Evolutionary conservation across 2,797 vertebrate genomes (phyloP), one percentile per base, ranked within the genome.

Genomic region (Peromyscus nudipes): DNA sequence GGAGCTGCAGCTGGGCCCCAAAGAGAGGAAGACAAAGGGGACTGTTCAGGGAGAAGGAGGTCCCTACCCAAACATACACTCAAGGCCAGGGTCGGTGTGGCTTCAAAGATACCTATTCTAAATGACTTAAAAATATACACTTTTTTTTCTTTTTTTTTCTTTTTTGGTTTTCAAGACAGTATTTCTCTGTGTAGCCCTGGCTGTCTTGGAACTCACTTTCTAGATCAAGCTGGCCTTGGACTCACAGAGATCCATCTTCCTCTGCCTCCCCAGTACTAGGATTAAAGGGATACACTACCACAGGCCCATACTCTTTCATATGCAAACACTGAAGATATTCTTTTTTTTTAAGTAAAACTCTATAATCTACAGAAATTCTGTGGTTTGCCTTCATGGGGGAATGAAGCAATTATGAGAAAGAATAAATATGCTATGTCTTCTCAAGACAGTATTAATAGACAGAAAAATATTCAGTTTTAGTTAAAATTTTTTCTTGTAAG

Each of bases 1-100:
- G 91, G 77, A 98, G 98, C 98, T 98, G 98, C 99, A 99, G 99
- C 99, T 98, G 98, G 97, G 98, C 98, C 96, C 94, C 97, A 95
- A 95, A 98, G 97, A 98, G 96, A 94, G 69, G 27, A 60, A 43
- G 75, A 95, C 88, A 94, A 79, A 43, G 43, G 81, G 96, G 95
- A 96, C 96, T 96, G 95, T 96, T 97, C 98, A 98, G 98, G 98
- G 98, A 99, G 96, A 31, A 19, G 37, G 52, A 40, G 55, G 98
- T 98, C 98, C 98, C 98, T 34, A 98, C 98, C 98, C 99, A 69
- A 98, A 60, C 49, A 57, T 17, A 31, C n/a, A 4, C 10, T 0
- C 23, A 40, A 69, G 31, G 46, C 97, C 98, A 96, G 97, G 97
- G 98, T 98, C 97, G 97, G 87, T 96, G 94, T 46, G 64, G 98